Conservation (phyloP, 2,888 invertebrate species). For the Folsomia candida region DNA sequence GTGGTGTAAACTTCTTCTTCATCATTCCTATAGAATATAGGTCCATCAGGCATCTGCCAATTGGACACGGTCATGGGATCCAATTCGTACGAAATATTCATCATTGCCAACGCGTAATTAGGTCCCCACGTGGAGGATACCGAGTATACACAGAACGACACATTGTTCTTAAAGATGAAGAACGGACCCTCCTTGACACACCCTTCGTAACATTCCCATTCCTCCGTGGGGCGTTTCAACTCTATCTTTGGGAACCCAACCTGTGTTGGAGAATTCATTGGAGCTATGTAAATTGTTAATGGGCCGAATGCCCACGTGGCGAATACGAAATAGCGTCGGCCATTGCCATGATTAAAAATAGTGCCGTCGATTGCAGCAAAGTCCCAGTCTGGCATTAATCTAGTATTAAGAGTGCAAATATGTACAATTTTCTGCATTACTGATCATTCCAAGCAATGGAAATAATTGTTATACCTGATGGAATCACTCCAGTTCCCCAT, state of each 20-base stretch:
- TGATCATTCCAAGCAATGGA: not conserved
- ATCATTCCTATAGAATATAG: slow-evolving; percentile 33
- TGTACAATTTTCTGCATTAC: slow-evolving; percentile 8
- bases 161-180: slow-evolving; percentile 34
- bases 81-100: slow-evolving; percentile 32
- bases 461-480: slow-evolving; percentile 16
- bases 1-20: slow-evolving; percentile 33
- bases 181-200: slow-evolving; percentile 32
- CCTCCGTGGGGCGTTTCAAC: slow-evolving; percentile 11
- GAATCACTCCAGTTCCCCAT: slow-evolving; percentile 40
- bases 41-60: slow-evolving; percentile 37
- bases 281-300: slow-evolving; percentile 44
- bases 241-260: slow-evolving; percentile 39
- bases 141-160: slow-evolving; percentile 32
- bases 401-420: not conserved
- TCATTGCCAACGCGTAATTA: slow-evolving; percentile 39
- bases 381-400: slow-evolving; percentile 38
- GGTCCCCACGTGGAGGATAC: slow-evolving; percentile 34
- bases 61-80: slow-evolving; percentile 35
- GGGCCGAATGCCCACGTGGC: slow-evolving; percentile 35
- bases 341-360: slow-evolving; percentile 36
- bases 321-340: slow-evolving; percentile 45
- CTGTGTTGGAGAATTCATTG: slow-evolving; percentile 40
- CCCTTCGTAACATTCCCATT: slow-evolving; percentile 31
- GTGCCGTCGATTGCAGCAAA: slow-evolving; percentile 48